Evolutionary conservation across 2,797 vertebrate species (phyloP).

Genomic region (Todus mexicanus): DNA sequence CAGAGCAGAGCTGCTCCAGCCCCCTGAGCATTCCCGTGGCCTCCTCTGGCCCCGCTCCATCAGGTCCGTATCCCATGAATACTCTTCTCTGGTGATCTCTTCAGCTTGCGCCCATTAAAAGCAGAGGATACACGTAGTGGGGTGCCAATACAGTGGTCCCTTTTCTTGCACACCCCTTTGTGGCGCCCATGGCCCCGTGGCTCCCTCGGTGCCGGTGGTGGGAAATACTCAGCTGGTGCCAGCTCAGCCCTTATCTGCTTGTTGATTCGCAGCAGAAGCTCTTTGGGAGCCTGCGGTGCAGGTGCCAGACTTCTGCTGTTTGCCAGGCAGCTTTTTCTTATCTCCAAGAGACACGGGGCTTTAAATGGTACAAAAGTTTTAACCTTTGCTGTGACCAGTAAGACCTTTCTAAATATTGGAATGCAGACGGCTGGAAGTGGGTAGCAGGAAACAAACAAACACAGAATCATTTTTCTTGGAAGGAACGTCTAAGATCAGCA

Average conservation of each 20-base stretch:
- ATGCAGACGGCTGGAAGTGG: neutral
- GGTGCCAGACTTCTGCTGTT: neutral
- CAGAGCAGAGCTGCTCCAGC: no score
- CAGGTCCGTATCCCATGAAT: no score
- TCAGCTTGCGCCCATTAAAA: neutral
- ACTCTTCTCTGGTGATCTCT: neutral
- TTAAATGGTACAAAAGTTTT: neutral
- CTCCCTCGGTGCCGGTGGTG: neutral
- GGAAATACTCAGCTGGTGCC: neutral
- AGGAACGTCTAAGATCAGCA: neutral
- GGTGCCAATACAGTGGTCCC: accelerated
- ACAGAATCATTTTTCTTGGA: neutral
- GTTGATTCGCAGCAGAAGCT: neutral
- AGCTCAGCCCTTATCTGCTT: neutral
- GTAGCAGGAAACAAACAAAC: neutral
- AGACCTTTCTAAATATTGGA: neutral
- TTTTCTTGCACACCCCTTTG: neutral
- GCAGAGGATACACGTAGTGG: neutral
- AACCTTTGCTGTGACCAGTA: neutral
- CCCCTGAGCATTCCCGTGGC: no score
- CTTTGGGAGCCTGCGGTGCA: neutral
- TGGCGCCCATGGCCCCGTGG: accelerated
- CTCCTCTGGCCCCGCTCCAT: no score
- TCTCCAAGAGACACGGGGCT: neutral
- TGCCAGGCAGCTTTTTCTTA: neutral